Conservation (phyloP, 2,113 vertebrate genomes). For the Sterrhoptilus dennistouni region DNA sequence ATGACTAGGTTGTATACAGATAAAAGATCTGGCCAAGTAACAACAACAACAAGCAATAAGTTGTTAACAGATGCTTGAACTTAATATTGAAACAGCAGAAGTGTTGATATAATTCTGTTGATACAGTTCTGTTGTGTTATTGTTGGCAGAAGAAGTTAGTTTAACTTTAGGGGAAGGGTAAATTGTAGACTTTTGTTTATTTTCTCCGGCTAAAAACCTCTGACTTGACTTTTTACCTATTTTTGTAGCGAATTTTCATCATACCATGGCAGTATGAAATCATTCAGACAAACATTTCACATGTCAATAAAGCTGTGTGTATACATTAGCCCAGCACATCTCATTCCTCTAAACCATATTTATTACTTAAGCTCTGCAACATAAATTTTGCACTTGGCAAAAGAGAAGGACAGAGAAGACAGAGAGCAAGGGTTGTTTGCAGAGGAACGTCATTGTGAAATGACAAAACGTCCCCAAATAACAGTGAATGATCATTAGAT, state of each 20-base stretch:
- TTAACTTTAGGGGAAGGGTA: conserved; percentile 46
- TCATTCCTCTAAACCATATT: not conserved
- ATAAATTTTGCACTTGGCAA: not conserved
- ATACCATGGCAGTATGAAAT: conserved; percentile 28
- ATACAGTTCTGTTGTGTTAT: conserved; percentile 40
- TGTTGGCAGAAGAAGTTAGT: conserved; percentile 44
- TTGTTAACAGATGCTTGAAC: conserved; percentile 67
- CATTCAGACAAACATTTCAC: conserved; percentile 39
- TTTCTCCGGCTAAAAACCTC: conserved; percentile 27
- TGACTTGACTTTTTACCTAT: conserved; percentile 53
- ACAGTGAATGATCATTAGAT: not conserved
- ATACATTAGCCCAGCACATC: not conserved
- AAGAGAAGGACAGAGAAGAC: not conserved
- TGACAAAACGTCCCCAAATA: not conserved
- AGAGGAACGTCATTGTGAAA: not conserved
- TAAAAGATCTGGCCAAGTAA: conserved; percentile 55
- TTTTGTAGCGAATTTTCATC: conserved; percentile 53
- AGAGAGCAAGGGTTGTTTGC: not conserved
- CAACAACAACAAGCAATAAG: conserved; percentile 58
- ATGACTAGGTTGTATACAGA: conserved; percentile 40
- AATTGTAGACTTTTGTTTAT: conserved; percentile 47
- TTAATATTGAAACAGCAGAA: conserved; percentile 56
- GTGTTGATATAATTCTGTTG: conserved; percentile 57
- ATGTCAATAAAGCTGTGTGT: conserved; percentile 27
- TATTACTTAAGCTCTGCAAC: not conserved